Evolutionary conservation across 2,888 invertebrate genomes (phyloP).

Genomic region (Limnephilus marmoratus): DNA sequence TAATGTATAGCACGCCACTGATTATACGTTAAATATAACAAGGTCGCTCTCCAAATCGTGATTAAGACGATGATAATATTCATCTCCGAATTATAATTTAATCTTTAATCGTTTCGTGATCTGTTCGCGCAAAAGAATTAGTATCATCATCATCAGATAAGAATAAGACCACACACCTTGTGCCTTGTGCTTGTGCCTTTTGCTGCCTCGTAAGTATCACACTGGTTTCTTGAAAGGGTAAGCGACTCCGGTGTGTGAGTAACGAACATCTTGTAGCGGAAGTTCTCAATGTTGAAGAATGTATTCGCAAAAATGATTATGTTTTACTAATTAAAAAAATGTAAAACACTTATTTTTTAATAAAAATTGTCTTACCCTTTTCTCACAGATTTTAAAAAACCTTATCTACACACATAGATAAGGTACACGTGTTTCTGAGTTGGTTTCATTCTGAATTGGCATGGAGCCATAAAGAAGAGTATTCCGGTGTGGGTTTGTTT

Average conservation of each 20-base stretch:
- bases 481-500: no score
- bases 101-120: slow-evolving; percentile 34
- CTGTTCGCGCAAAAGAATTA: slow-evolving; percentile 25
- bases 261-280: neutral
- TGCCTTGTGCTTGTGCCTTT: no score
- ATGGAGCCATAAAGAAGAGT: no score
- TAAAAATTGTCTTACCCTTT: neutral
- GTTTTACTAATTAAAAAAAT: neutral
- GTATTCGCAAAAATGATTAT: neutral
- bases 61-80: slow-evolving; percentile 27
- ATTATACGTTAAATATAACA: neutral
- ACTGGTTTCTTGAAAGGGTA: neutral
- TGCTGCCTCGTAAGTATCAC: neutral
- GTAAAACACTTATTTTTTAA: neutral
- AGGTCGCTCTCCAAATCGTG: slow-evolving; percentile 30
- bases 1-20: no score
- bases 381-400: neutral
- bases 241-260: neutral
- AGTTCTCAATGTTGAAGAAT: neutral
- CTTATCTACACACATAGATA: no score
- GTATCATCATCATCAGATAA: slow-evolving; percentile 17
- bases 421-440: no score
- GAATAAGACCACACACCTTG: slow-evolving; percentile 22
- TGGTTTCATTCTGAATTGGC: no score
- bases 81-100: neutral